These are phyloP conservation scores for Lathamus discolor DNA, from an alignment of 2,113 vertebrate species.

Conservation along the genomic window DNA sequence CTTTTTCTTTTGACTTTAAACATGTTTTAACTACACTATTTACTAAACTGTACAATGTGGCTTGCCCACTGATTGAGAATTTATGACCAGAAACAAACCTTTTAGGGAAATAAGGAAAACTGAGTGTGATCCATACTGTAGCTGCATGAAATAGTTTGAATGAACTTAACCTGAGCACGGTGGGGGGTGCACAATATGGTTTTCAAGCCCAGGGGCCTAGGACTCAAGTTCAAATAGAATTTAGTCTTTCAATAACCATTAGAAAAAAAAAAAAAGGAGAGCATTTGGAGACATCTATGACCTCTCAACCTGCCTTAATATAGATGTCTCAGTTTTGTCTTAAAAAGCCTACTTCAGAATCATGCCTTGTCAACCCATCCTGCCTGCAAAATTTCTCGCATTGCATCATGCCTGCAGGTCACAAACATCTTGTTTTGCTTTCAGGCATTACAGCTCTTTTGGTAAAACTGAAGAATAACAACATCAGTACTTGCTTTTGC, in stretches of 20 bases:
- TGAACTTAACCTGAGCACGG: conserved; percentile 40
- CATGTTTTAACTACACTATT: conserved; percentile 69
- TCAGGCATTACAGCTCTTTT: neutral
- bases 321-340: conserved; percentile 45
- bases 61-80: conserved; percentile 60
- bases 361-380: neutral
- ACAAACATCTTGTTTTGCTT: conserved; percentile 28
- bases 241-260: conserved; percentile 44
- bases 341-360: conserved; percentile 2
- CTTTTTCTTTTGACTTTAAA: conserved; percentile 63
- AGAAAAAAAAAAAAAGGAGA: neutral
- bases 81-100: conserved; percentile 76
- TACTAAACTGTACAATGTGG: conserved; percentile 57
- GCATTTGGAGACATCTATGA: conserved; percentile 35
- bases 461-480: neutral
- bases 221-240: conserved; percentile 52
- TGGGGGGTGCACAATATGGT: conserved; percentile 56
- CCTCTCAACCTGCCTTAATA: conserved; percentile 2
- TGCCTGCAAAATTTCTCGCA: neutral
- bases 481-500: neutral
- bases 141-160: conserved; percentile 40
- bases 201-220: conserved; percentile 58
- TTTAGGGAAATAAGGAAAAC: conserved; percentile 41
- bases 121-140: conserved; percentile 48
- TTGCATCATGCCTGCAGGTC: neutral